These are phyloP conservation scores for Gambusia affinis DNA, from an alignment of 2,113 vertebrate genomes.

Conservation along the genomic window DNA sequence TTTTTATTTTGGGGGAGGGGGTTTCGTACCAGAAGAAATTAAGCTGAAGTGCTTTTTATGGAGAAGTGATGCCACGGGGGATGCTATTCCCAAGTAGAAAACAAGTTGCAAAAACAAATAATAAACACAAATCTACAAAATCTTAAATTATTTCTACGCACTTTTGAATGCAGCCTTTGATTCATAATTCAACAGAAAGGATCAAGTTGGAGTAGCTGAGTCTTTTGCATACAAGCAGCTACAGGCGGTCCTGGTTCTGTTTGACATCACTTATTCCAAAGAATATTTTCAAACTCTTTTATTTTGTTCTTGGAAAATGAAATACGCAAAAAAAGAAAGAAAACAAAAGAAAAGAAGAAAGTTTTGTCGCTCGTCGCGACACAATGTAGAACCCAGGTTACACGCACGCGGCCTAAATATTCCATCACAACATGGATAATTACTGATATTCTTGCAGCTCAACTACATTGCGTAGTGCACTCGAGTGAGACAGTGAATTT, in stretches of 20 bases:
- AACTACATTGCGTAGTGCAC: slow-evolving; percentile 39
- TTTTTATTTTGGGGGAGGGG: neutral
- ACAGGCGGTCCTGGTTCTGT: neutral
- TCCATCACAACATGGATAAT: slow-evolving; percentile 57
- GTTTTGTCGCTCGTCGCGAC: slow-evolving; percentile 20
- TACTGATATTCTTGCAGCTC: slow-evolving; percentile 56
- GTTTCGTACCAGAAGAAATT: slow-evolving; percentile 50
- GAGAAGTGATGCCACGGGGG: slow-evolving; percentile 19
- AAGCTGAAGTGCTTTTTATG: slow-evolving; percentile 44
- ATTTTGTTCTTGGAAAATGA: neutral
- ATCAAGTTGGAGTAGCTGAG: neutral
- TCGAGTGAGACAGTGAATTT: slow-evolving; percentile 61
- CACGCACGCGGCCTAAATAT: slow-evolving; percentile 46
- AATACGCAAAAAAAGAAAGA: neutral
- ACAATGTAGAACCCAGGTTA: slow-evolving; percentile 36
- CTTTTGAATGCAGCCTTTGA: slow-evolving; percentile 41
- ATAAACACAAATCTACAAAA: neutral
- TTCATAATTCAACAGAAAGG: slow-evolving; percentile 39
- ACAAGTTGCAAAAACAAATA: neutral
- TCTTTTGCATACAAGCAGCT: neutral
- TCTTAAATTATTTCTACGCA: slow-evolving; percentile 7
- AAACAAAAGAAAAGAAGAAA: neutral
- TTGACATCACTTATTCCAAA: neutral
- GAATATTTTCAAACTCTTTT: neutral
- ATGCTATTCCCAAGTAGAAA: slow-evolving; percentile 11